These are phyloP conservation scores for Donacobius atricapilla DNA, from an alignment of 2,113 vertebrate genomes.

Conservation along the genomic window DNA sequence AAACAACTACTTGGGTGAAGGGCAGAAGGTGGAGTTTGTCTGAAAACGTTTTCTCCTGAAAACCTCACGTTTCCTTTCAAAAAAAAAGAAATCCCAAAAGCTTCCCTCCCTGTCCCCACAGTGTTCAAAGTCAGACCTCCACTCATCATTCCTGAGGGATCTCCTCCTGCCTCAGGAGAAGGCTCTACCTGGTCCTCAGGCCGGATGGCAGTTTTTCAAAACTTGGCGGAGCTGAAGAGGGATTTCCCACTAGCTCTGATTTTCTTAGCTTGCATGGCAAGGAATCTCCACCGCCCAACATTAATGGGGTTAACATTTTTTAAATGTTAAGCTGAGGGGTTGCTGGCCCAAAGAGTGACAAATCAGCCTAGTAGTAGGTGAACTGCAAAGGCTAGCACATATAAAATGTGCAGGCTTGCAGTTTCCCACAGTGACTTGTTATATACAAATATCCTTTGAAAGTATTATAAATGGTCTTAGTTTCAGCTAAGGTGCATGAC, in stretches of 20 bases:
- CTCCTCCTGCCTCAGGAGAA: background rate
- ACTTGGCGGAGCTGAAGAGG: background rate
- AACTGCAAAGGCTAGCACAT: background rate
- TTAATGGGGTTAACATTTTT: background rate
- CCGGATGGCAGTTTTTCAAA: background rate
- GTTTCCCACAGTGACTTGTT: background rate
- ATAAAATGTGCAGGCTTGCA: background rate
- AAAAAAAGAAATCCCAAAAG: background rate
- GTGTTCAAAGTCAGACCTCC: background rate
- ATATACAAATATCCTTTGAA: background rate
- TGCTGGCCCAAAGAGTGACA: background rate
- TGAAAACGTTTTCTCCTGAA: background rate
- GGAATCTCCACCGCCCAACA: background rate
- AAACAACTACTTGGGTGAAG: accelerated
- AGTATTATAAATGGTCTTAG: background rate
- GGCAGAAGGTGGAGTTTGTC: background rate
- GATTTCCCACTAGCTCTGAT: background rate
- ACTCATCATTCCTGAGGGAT: background rate
- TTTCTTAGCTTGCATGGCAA: background rate
- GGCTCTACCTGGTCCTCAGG: background rate
- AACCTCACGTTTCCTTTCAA: background rate
- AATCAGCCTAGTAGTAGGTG: background rate
- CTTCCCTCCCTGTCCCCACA: background rate
- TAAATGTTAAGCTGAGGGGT: background rate
- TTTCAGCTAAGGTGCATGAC: background rate